A percentile compares a stretch with the other conserved stretches of the same genome.
phyloP scores from a whole-genome alignment of 1,140 invertebrate genomes.

The Pectinophora gossypiella region DNA sequence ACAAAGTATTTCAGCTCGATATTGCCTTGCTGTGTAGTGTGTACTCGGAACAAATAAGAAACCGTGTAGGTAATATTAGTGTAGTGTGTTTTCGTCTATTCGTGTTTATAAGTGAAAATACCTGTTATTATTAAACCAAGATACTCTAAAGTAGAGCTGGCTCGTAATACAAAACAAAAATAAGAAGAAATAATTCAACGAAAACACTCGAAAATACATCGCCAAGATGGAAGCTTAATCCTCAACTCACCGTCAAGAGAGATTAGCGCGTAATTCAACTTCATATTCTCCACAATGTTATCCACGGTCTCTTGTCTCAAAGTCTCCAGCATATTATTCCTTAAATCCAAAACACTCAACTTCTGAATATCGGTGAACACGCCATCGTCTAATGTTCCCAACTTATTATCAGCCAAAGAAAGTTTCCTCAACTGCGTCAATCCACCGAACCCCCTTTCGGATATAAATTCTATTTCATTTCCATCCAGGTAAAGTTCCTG shows the following conservation, averaged over 20 bases:
- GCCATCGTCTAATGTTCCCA: conserved; percentile 79
- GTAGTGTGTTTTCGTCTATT: no score
- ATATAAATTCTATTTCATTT: conserved; percentile 81
- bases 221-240: no score
- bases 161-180: no score
- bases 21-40: no score
- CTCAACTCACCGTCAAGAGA: conserved; percentile 59
- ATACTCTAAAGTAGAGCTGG: no score
- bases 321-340: conserved; percentile 84
- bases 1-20: no score
- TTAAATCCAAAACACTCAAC: conserved; percentile 82
- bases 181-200: no score
- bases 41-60: no score
- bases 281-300: conserved; percentile 85
- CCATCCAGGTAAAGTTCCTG: conserved; percentile 83
- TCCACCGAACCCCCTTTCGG: conserved; percentile 82
- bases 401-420: conserved; percentile 83
- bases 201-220: no score
- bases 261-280: conserved; percentile 68
- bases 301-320: conserved; percentile 82
- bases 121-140: no score
- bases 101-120: no score
- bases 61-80: no score
- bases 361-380: conserved; percentile 80
- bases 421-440: conserved; percentile 82